Evolutionary conservation across 2,888 invertebrate genomes (phyloP), one percentile per base, ranked within the genome.

Genomic region (Criorhina ranunculi): DNA sequence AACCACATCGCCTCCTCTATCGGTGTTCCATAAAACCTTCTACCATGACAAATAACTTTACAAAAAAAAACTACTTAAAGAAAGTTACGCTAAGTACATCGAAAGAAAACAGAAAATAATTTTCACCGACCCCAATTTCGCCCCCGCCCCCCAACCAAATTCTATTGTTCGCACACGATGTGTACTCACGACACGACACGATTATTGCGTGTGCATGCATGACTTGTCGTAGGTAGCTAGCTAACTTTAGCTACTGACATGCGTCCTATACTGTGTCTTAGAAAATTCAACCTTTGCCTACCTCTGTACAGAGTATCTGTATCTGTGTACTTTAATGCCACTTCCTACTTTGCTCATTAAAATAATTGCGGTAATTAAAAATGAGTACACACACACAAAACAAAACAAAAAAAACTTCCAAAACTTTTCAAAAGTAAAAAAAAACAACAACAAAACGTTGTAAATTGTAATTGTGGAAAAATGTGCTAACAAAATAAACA

Each of bases 91-190:
- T 62, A 83, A 73, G 82, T 83, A 69, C 55, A 60, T 15, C 51
- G 51, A 62, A 69, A 29, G 53, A 49, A 44, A 75, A 24, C 24
- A 75, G 44, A 80, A 75, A 75, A 70, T 59, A 37, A 80, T 85
- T 85, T 85, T 85, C 85, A 80, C 85, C 85, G 85, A 85, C 85
- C 85, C 70, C 79, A 85, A 80, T 85, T 49, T 60, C 51, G 31
- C 75, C 67, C 73, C 33, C 29, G 29, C 40, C 8, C 15, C 17
- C 67, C 35, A 24, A 24, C 24, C 24, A 79, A 85, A 75, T 69
- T 59, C 59, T 60, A 79, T 85, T 85, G 79, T 76, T 73, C 40
- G 70, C 69, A 24, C 40, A 76, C 31, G 44, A 19, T 40, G 9
- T 37, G 53, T 73, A 60, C 73, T 55, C 37, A 33, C 64, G n/a